Conservation (phyloP, 1,140 invertebrate genomes). For the Drosophila obscura region DNA sequence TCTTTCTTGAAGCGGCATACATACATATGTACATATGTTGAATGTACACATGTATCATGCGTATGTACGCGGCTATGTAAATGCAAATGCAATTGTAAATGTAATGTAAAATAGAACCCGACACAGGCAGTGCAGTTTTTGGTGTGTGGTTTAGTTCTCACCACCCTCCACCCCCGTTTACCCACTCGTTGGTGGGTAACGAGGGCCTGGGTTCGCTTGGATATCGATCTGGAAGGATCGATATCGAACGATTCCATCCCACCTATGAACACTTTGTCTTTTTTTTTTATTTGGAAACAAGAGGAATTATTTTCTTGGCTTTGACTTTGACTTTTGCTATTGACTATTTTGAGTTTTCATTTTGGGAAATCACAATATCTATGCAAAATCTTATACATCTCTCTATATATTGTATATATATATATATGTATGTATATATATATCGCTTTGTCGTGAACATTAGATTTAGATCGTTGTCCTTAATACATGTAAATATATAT, state of each 20-base stretch:
- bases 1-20: constrained; percentile 12
- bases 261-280: constrained; percentile 47
- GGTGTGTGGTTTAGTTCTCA: constrained; percentile 21
- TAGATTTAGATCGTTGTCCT: constrained; percentile 67
- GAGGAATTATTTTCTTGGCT: constrained; percentile 33
- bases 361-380: constrained; percentile 72
- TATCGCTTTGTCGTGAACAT: constrained; percentile 58
- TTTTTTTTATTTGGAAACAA: constrained; percentile 41
- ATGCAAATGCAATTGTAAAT: constrained; percentile 29
- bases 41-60: background rate
- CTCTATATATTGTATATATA: constrained; percentile 47
- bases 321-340: constrained; percentile 32
- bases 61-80: background rate
- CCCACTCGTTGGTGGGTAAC: too few relatives aligned
- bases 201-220: constrained; percentile 3
- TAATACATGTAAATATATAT: constrained; percentile 73
- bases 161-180: background rate
- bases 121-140: constrained; percentile 66
- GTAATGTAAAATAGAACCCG: constrained; percentile 58
- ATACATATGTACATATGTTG: constrained; percentile 1
- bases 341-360: constrained; percentile 56
- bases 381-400: constrained; percentile 72
- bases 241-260: constrained; percentile 33
- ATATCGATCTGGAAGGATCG: constrained; percentile 2
- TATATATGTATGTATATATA: constrained; percentile 56